Evolutionary conservation across 2,888 invertebrate species (phyloP), one percentile per base, ranked within the genome.

Genomic region (Tenodera sinensis): DNA sequence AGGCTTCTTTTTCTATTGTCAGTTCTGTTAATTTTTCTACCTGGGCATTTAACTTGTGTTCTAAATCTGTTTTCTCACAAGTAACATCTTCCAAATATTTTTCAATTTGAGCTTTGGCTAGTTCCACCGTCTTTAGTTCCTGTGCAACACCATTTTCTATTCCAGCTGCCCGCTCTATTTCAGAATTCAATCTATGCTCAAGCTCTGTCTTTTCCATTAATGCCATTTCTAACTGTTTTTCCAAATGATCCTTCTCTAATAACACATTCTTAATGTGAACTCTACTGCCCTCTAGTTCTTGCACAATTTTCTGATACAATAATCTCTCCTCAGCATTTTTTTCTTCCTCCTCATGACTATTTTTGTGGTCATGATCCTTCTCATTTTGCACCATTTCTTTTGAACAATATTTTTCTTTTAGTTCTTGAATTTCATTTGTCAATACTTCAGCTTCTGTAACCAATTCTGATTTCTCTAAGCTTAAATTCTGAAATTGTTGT

Each of bases 1-100:
- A 83, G 30, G 84, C 42, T 28, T 84, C 90, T 7, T 90, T 86
- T n/a, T 91, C 90, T 27, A 42, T 84, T 28, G 83, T 71, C 83
- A 88, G 42, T 82, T 42, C 85, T 83, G 28, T 83, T 83, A 27
- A 14, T 81, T 86, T 71, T 85, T 42, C 81, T 71, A 42, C 4
- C 25, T 84, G 82, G 34, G 42, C 71, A 54, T 25, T 42, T 30
- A 84, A 28, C 42, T 34, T 84, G 34, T 84, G 83, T 89, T 88
- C 34, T 12, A 81, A 14, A 0, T 47, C 34, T 28, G 83, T 54
- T 27, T 89, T 88, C 47, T 84, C 88, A 34, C 25, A 12, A 27
- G 47, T 20, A 12, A 85, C 28, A 25, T 88, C 71, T 81, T 89
- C 47, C 83, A 87, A n/a, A 20, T 82, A 14, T 28, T 87, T 25